phyloP scores from a whole-genome alignment of 2,797 vertebrate species.

The Arctocebus calabarensis region DNA sequence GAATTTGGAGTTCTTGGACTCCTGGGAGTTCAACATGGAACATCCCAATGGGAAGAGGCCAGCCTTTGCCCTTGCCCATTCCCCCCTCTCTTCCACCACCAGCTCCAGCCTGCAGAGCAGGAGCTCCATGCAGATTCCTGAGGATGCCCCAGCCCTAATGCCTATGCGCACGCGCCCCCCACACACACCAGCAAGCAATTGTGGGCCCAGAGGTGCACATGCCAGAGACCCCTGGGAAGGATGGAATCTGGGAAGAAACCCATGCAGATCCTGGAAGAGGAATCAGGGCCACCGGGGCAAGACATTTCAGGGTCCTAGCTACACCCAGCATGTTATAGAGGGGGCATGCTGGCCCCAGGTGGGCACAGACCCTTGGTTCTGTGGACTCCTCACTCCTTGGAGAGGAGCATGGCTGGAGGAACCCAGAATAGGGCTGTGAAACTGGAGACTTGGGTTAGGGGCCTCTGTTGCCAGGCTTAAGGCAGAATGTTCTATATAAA shows the following conservation, averaged over 20 bases:
- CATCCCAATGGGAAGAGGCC: background rate
- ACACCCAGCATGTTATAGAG: background rate
- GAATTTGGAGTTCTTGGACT: background rate
- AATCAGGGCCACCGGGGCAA: no score
- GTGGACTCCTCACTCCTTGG: accelerated
- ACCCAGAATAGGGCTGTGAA: background rate
- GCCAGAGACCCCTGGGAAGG: background rate
- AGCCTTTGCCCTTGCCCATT: background rate
- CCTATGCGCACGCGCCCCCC: no score
- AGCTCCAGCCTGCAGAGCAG: background rate
- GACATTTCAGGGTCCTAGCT: background rate
- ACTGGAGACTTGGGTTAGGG: background rate
- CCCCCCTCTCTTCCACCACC: background rate
- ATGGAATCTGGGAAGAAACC: background rate
- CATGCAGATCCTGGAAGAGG: background rate
- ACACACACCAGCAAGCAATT: background rate
- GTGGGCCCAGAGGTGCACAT: background rate
- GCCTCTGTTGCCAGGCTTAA: background rate
- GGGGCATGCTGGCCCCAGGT: background rate
- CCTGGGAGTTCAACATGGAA: background rate
- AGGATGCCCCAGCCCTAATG: background rate
- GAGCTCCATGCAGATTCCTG: background rate
- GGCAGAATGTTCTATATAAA: background rate
- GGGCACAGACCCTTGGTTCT: background rate
- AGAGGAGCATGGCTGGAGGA: background rate